phyloP scores from a whole-genome alignment of 2,113 vertebrate genomes.

The Antigone vipio region DNA sequence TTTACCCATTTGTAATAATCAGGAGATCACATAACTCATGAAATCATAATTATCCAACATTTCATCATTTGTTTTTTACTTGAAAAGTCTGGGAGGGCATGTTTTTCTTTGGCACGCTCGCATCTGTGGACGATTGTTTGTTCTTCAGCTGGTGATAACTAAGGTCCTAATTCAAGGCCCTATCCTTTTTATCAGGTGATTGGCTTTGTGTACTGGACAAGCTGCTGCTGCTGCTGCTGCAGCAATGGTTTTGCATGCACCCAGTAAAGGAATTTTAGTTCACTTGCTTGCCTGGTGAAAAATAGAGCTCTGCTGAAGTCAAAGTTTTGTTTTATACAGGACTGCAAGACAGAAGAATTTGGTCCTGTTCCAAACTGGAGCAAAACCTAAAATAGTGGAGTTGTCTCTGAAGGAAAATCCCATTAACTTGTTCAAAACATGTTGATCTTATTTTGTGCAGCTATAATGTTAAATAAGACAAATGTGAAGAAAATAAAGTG shows the following conservation, averaged over 20 bases:
- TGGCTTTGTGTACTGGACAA: background rate
- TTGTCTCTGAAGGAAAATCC: background rate
- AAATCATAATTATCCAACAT: slow-evolving; percentile 49
- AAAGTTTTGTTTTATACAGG: background rate
- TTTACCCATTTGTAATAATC: slow-evolving; percentile 53
- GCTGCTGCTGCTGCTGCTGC: background rate
- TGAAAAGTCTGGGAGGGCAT: background rate
- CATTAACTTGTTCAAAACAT: background rate
- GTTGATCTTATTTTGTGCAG: background rate
- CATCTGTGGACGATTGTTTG: background rate
- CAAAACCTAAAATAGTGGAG: background rate
- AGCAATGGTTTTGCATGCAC: background rate
- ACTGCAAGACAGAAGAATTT: background rate
- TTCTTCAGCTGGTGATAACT: background rate
- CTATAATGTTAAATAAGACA: background rate
- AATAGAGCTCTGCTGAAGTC: background rate
- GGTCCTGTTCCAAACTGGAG: background rate
- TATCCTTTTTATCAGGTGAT: background rate
- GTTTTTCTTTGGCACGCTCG: background rate
- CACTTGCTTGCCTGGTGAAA: background rate
- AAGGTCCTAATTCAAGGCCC: background rate
- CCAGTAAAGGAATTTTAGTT: background rate
- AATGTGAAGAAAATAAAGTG: background rate
- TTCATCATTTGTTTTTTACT: slow-evolving; percentile 53
- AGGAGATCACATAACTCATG: slow-evolving; percentile 11